Percentiles rank a stretch among this genome's conserved stretches.
phyloP scores from a whole-genome alignment of 2,888 invertebrate species.

The Watsonalla binaria region DNA sequence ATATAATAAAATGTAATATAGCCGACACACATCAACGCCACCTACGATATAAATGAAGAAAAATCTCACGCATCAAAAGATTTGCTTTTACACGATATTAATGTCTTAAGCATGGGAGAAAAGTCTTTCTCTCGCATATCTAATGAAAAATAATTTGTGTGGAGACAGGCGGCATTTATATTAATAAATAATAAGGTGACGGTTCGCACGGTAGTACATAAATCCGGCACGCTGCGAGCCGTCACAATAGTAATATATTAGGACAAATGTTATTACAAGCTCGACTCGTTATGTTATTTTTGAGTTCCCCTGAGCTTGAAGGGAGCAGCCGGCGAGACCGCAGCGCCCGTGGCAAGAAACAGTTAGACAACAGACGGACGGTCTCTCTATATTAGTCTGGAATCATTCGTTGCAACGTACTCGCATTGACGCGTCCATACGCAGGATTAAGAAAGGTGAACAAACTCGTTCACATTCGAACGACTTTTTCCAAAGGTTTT shows the following conservation, averaged over 20 bases:
- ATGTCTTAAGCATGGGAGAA: slow-evolving; percentile 39
- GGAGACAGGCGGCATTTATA: slow-evolving; percentile 66
- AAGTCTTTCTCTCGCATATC: slow-evolving; percentile 40
- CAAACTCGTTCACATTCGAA: no score
- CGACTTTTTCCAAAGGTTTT: no score
- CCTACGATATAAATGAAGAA: slow-evolving; percentile 35
- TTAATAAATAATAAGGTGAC: slow-evolving; percentile 70
- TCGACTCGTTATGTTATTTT: slow-evolving; percentile 72
- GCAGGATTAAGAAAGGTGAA: no score
- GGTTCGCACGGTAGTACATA: slow-evolving; percentile 67
- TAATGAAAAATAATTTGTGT: slow-evolving; percentile 65
- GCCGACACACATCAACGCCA: slow-evolving; percentile 12
- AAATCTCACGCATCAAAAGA: slow-evolving; percentile 44
- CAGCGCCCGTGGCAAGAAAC: slow-evolving; percentile 10
- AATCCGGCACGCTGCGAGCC: slow-evolving; percentile 60
- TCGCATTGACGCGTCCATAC: no score
- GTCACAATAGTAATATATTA: slow-evolving; percentile 76
- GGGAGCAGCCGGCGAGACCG: slow-evolving; percentile 35
- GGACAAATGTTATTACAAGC: slow-evolving; percentile 77
- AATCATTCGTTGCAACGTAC: no score
- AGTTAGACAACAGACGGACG: no score
- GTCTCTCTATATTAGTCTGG: no score
- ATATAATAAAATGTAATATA: no score
- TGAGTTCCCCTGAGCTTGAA: slow-evolving; percentile 47
- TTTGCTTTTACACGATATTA: slow-evolving; percentile 49